These are phyloP conservation scores for Thryonomys swinderianus DNA, from an alignment of 2,113 vertebrate genomes.

Conservation along the genomic window DNA sequence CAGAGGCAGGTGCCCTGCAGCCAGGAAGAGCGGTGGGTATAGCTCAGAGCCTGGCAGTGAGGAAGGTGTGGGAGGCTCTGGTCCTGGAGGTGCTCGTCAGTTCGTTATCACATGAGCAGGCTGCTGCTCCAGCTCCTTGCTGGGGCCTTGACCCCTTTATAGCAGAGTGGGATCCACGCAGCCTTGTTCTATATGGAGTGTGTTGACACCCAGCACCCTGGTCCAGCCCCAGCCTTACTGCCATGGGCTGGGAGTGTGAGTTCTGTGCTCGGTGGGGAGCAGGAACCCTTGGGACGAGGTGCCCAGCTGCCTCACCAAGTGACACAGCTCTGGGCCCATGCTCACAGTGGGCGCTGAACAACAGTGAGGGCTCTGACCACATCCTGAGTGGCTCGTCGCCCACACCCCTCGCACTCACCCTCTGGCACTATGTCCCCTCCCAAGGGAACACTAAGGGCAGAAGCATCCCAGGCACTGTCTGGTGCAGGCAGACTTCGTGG, in stretches of 20 bases:
- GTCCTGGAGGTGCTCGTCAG: background rate
- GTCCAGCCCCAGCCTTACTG: background rate
- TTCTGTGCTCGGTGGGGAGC: too few species aligned
- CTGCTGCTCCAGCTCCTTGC: background rate
- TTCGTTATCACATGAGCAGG: background rate
- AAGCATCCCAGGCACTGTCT: background rate
- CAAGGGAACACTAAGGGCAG: background rate
- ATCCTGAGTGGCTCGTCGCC: background rate
- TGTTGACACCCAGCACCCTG: background rate
- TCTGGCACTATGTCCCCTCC: background rate
- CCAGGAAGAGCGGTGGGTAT: background rate
- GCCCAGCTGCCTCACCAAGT: background rate
- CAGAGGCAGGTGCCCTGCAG: background rate
- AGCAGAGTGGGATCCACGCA: background rate
- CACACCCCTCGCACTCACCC: background rate
- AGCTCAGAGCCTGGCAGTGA: background rate
- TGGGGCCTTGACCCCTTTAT: too few species aligned
- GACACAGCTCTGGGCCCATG: background rate
- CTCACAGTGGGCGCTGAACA: background rate
- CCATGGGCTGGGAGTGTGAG: background rate
- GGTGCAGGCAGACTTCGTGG: background rate
- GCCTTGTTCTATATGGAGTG: background rate
- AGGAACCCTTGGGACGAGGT: background rate
- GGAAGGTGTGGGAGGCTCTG: background rate
- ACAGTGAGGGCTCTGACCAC: conserved; percentile 2